A percentile compares a stretch with the other conserved stretches of the same genome.
Conservation (phyloP, 2,797 vertebrate genomes). For the Phoeniculus purpureus region DNA sequence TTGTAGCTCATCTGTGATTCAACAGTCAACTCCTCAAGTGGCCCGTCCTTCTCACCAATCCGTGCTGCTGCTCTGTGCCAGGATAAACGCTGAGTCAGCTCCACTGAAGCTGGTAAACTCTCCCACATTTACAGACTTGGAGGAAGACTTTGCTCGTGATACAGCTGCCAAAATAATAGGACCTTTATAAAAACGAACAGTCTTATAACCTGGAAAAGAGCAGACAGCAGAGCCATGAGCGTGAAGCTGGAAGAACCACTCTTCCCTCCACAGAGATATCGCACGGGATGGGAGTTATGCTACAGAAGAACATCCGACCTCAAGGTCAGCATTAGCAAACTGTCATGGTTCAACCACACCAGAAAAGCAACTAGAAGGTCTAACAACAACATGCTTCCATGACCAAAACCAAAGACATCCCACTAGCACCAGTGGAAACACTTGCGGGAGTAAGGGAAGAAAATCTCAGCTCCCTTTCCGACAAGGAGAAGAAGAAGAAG, state of each 20-base stretch:
- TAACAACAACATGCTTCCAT: neutral
- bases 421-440: neutral
- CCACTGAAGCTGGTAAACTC: neutral
- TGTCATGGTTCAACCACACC: neutral
- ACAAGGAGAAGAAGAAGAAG: neutral
- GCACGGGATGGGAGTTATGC: neutral
- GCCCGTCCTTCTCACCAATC: neutral
- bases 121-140: neutral
- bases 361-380: neutral
- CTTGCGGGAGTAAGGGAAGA: neutral
- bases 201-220: neutral
- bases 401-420: neutral
- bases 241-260: neutral
- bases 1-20: neutral
- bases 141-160: neutral
- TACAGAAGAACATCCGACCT: neutral
- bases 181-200: neutral
- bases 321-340: neutral
- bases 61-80: neutral
- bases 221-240: neutral
- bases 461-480: neutral
- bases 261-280: neutral
- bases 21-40: neutral
- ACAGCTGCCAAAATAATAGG: neutral
- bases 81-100: neutral